Conservation (phyloP, 2,888 invertebrate species). For the Polia nebulosa region DNA sequence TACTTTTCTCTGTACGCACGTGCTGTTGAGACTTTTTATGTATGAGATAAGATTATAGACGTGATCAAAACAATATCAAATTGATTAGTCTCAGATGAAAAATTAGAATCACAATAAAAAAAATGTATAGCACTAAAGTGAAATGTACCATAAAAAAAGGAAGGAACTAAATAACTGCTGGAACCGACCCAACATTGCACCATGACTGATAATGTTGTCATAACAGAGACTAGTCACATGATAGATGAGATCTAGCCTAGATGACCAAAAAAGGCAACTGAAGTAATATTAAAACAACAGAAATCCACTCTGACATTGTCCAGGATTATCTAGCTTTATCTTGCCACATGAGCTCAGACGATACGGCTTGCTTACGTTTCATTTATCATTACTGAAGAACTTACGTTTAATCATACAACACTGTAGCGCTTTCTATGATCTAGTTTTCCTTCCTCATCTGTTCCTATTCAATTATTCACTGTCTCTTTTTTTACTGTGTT, state of each 20-base stretch:
- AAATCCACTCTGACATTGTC: constrained; percentile 10
- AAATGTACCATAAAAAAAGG: no score
- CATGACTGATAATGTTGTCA: background rate
- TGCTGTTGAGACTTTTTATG: constrained; percentile 21
- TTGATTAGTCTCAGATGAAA: constrained; percentile 1
- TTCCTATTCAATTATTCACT: background rate
- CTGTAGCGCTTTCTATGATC: background rate
- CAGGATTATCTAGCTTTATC: constrained; percentile 4
- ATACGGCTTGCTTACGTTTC: background rate
- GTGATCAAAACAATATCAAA: constrained; percentile 9
- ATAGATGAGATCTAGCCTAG: constrained; percentile 69
- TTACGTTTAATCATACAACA: background rate
- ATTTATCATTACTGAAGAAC: constrained; percentile 6
- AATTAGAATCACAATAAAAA: background rate
- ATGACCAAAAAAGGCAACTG: constrained; percentile 62
- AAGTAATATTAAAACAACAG: constrained; percentile 59
- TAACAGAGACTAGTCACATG: constrained; percentile 28
- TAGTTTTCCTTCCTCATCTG: background rate
- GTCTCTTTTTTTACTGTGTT: background rate
- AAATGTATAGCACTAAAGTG: background rate
- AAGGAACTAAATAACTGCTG: no score
- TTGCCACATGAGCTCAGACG: constrained; percentile 9
- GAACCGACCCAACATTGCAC: background rate
- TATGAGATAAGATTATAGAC: constrained; percentile 28
- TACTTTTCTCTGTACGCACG: constrained; percentile 30